These are phyloP conservation scores for Alligator sinensis DNA, from an alignment of 2,113 vertebrate genomes.

Conservation along the genomic window DNA sequence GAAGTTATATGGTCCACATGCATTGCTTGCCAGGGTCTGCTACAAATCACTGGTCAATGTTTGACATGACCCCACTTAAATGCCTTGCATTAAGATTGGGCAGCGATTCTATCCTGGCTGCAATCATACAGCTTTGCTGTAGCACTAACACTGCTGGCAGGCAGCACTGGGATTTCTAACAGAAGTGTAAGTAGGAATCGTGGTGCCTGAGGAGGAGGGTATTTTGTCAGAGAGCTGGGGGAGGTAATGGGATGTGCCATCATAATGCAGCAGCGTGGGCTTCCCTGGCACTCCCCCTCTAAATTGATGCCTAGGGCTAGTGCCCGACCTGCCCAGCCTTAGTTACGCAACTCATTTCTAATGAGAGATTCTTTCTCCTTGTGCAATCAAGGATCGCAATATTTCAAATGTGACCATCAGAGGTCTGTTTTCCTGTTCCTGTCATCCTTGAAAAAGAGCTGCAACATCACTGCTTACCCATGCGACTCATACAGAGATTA, in stretches of 20 bases:
- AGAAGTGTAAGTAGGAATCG: no score
- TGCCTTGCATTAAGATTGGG: not conserved
- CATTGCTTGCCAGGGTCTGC: not conserved
- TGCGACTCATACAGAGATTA: conserved; percentile 89
- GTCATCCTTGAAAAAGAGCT: conserved; percentile 85
- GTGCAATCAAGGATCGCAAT: conserved; percentile 84
- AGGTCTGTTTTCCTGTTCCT: conserved; percentile 90
- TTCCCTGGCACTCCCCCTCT: no score
- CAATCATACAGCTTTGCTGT: not conserved
- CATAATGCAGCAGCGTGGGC: no score
- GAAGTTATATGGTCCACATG: not conserved
- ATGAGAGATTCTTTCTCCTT: conserved; percentile 4
- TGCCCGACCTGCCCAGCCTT: no score
- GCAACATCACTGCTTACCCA: conserved; percentile 84
- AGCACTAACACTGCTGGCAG: not conserved
- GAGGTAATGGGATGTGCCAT: no score
- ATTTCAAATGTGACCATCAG: conserved; percentile 97
- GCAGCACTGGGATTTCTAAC: not conserved
- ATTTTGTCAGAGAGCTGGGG: no score
- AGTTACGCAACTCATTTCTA: not conserved
- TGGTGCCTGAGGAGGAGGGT: no score
- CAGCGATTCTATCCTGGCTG: not conserved
- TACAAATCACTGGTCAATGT: not conserved
- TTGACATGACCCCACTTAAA: not conserved
- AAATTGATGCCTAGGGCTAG: no score